A percentile compares a stretch with the other conserved stretches of the same genome.
phyloP scores from a whole-genome alignment of 2,113 vertebrate species.

The Anoplopoma fimbria region DNA sequence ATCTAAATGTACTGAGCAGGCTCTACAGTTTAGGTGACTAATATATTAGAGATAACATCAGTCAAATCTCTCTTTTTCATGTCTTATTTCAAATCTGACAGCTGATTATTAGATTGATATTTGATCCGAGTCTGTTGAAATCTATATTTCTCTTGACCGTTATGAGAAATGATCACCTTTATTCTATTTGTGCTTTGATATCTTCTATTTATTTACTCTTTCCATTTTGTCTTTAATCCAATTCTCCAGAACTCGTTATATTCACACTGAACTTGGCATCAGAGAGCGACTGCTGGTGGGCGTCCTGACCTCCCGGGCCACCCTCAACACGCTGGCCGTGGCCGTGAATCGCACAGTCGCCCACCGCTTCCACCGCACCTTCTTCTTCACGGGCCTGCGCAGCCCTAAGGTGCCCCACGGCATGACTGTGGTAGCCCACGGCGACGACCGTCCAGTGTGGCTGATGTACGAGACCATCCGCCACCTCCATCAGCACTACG shows the following conservation, averaged over 20 bases:
- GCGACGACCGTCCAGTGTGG: constrained; percentile 97
- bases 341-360: constrained; percentile 95
- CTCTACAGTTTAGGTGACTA: neutral
- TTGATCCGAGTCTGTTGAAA: neutral
- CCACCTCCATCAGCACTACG: constrained; percentile 91
- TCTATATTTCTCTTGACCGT: neutral
- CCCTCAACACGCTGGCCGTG: constrained; percentile 91
- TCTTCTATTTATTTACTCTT: neutral
- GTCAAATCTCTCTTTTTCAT: neutral
- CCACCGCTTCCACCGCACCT: constrained; percentile 91
- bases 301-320: constrained; percentile 91
- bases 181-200: neutral
- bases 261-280: constrained; percentile 97
- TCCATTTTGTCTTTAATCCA: neutral
- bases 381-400: constrained; percentile 95
- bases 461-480: constrained; percentile 96
- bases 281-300: constrained; percentile 93
- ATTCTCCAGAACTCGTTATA: constrained; percentile 92
- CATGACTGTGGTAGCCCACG: constrained; percentile 93
- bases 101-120: neutral
- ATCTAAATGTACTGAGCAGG: neutral
- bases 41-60: constrained; percentile 1
- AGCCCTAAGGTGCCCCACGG: constrained; percentile 90
- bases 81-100: neutral
- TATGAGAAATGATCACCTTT: neutral